Base-by-base conservation (phyloP, 2,888 invertebrate species). In the Stramonita haemastoma region DNA sequence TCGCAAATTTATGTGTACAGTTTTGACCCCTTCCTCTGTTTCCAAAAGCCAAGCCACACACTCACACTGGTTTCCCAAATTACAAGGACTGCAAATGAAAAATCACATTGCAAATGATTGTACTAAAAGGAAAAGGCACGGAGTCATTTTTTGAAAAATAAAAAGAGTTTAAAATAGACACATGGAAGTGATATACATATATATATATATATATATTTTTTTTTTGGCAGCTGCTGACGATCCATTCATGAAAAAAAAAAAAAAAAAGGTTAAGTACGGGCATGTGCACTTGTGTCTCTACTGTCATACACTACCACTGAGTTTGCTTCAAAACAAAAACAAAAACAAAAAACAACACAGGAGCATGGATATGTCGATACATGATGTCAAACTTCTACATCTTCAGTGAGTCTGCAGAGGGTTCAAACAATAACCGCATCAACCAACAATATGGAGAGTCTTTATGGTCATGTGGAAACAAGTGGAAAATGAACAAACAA, bases 91-190 rank as follows among this genome's bases (percentile, higher is more conserved):
- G 73, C 73, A n/a, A 73, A n/a, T 11, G n/a, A n/a, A 73, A n/a
- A 73, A n/a, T n/a, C n/a, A n/a, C 73, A 73, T n/a, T 73, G n/a
- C n/a, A 73, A 73, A 73, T 73, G 73, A 73, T 73, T 73, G n/a
- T 29, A 73, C n/a, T 13, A n/a, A 73, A n/a, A 46, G 46, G 46
- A 46, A 73, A n/a, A n/a, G n/a, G n/a, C 73, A 73, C 26, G 8
- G 73, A 60, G 26, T 73, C n/a, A 26, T n/a, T 13, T n/a, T n/a
- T 0, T 0, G 73, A 73, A 73, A 73, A 6, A 73, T 8, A 60
- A 60, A 60, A 60, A 19, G 19, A 13, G 22, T 19, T 8, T 1
- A 19, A 22, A 13, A 60, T 2, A 60, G 22, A 60, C 15, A 60
- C 15, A 60, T 60, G 60, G 60, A 60, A 60, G 60, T 60, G 73